Percentiles rank a stretch among this genome's conserved stretches.
These are phyloP conservation scores for Pica pica DNA, from an alignment of 2,113 vertebrate species.

Conservation along the genomic window DNA sequence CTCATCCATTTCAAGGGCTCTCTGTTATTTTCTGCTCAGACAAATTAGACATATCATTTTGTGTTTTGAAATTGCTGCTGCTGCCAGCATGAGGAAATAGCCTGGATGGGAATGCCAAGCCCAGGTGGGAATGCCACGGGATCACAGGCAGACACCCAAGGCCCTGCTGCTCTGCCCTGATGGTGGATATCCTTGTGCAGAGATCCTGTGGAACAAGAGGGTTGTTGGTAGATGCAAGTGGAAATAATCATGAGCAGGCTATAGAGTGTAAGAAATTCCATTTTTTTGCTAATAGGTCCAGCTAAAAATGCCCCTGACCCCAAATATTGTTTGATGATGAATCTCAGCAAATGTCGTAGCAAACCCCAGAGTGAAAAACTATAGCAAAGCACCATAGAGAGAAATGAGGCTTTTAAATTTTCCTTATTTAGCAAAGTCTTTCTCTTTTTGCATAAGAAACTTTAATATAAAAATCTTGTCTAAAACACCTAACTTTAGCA, in stretches of 20 bases:
- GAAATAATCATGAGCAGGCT: not conserved
- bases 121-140: not conserved
- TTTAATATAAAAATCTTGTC: not conserved
- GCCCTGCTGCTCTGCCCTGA: not conserved
- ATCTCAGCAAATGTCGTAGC: not conserved
- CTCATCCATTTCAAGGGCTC: not conserved
- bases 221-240: not conserved
- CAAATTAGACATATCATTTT: not conserved
- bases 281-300: not conserved
- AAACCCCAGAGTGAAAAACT: not conserved
- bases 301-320: not conserved
- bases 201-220: not conserved
- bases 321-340: not conserved
- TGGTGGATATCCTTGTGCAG: not conserved
- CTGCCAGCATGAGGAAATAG: not conserved
- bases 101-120: not conserved
- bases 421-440: not conserved
- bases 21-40: not conserved
- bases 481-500: not conserved
- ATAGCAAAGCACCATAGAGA: not conserved
- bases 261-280: not conserved
- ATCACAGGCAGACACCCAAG: not conserved
- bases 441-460: not conserved
- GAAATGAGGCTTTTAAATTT: not conserved
- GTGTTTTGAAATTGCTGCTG: not conserved